These are phyloP conservation scores for Psophia crepitans DNA, from an alignment of 2,113 vertebrate species.

Conservation along the genomic window DNA sequence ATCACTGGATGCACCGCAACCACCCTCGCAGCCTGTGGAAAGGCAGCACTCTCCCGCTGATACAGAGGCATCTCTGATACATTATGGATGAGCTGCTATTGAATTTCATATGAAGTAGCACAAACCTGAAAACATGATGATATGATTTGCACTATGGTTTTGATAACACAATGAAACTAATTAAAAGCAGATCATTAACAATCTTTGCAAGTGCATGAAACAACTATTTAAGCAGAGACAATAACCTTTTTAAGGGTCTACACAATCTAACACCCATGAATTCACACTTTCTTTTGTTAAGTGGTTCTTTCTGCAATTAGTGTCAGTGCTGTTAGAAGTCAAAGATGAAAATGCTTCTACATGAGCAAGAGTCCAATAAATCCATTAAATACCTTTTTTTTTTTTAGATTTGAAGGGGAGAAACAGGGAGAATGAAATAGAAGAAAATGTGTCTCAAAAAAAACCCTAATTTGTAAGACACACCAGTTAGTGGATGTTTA, in stretches of 20 bases:
- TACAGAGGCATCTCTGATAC: neutral
- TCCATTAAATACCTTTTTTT: neutral
- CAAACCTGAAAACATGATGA: neutral
- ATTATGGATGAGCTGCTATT: neutral
- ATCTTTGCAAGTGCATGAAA: neutral
- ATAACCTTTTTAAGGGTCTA: neutral
- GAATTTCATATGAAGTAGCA: neutral
- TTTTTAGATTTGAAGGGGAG: neutral
- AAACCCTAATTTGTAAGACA: neutral
- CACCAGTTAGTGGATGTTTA: neutral
- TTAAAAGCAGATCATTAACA: neutral
- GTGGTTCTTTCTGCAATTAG: neutral
- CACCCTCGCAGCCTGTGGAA: fast-evolving
- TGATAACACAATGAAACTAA: neutral
- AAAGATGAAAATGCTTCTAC: neutral
- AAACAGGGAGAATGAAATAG: neutral
- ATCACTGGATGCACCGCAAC: no score
- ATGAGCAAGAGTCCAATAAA: neutral
- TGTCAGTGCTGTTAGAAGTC: neutral
- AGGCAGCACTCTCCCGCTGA: neutral
- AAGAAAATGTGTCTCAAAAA: neutral
- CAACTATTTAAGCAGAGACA: neutral
- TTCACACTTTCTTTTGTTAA: neutral
- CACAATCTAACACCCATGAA: neutral
- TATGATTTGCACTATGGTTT: neutral